Percentiles rank a stretch among this genome's conserved stretches.
Evolutionary conservation across 2,797 vertebrate species (phyloP).

Genomic region (Brotula barbata): DNA sequence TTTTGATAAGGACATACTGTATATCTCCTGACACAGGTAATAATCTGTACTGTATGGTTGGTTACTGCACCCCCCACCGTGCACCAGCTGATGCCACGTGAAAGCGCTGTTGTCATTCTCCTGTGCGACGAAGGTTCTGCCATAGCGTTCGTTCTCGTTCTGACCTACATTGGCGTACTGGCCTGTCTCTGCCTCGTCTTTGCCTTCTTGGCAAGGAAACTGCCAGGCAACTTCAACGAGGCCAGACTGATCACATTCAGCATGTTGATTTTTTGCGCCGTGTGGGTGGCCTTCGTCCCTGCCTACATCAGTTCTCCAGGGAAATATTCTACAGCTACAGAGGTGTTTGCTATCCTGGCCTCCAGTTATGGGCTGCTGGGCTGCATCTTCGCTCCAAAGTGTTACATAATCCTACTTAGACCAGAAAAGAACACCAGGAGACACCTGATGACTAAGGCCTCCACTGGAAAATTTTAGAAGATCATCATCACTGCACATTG

Average conservation of each 20-base stretch:
- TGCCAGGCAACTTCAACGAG: slow-evolving; percentile 81
- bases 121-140: slow-evolving; percentile 78
- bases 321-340: slow-evolving; percentile 79
- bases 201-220: slow-evolving; percentile 81
- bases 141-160: slow-evolving; percentile 72
- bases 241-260: too few relatives aligned
- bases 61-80: slow-evolving; percentile 73
- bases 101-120: slow-evolving; percentile 77
- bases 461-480: slow-evolving; percentile 41
- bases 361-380: slow-evolving; percentile 81
- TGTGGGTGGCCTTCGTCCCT: too few relatives aligned
- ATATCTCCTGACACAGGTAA: slow-evolving; percentile 59
- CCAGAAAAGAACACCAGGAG: slow-evolving; percentile 75
- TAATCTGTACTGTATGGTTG: slow-evolving; percentile 79
- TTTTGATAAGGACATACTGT: not conserved
- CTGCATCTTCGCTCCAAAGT: slow-evolving; percentile 80
- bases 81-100: slow-evolving; percentile 63
- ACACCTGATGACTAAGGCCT: slow-evolving; percentile 67
- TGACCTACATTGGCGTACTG: slow-evolving; percentile 81
- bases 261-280: too few relatives aligned
- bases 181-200: slow-evolving; percentile 78
- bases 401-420: slow-evolving; percentile 74
- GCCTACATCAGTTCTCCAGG: slow-evolving; percentile 82
- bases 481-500: not conserved
- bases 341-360: slow-evolving; percentile 83